Conservation (phyloP, 2,888 invertebrate species). For the Altica lythri region DNA sequence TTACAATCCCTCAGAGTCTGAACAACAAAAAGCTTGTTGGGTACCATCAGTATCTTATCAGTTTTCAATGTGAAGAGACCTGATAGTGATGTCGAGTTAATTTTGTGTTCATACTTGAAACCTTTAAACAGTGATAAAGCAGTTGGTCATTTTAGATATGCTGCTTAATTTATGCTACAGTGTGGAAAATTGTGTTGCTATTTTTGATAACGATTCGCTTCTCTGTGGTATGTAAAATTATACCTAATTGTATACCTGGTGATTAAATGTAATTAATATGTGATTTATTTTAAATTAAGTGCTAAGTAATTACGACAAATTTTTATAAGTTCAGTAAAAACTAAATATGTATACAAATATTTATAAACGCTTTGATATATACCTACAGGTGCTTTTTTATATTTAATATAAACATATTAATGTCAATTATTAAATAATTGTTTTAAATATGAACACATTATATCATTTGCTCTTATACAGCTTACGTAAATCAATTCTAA, state of each 20-base stretch:
- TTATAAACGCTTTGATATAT: too few relatives aligned
- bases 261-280: not conserved
- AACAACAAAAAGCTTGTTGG: conserved; percentile 1
- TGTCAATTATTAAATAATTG: too few relatives aligned
- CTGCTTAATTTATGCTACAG: not conserved
- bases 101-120: not conserved
- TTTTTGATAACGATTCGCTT: conserved; percentile 4
- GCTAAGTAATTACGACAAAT: too few relatives aligned
- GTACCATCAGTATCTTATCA: conserved; percentile 1
- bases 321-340: too few relatives aligned
- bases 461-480: conserved; percentile 10
- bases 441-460: conserved; percentile 7
- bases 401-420: too few relatives aligned
- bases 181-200: not conserved
- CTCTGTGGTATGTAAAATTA: conserved; percentile 1
- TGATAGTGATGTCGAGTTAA: not conserved
- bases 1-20: conserved; percentile 1
- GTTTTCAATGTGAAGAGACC: not conserved
- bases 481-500: conserved; percentile 16
- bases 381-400: too few relatives aligned
- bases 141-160: too few relatives aligned
- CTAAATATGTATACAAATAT: too few relatives aligned
- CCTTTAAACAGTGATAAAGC: not conserved
- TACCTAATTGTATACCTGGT: not conserved
- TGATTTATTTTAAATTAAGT: not conserved